phyloP scores from a whole-genome alignment of 2,797 vertebrate genomes.

The Mareca penelope region DNA sequence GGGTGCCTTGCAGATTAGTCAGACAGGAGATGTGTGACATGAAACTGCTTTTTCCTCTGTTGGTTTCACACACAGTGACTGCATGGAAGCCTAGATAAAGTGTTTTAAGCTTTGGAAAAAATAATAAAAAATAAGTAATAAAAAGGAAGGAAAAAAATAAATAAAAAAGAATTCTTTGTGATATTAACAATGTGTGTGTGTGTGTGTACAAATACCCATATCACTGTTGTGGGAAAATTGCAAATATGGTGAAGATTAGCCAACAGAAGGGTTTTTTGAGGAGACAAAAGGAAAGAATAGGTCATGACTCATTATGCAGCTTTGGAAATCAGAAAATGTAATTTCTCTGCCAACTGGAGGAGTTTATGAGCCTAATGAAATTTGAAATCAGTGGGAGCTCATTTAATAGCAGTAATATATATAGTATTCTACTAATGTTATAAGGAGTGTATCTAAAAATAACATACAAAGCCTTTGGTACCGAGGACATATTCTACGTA shows the following conservation, averaged over 20 bases:
- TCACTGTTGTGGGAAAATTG: slow-evolving; percentile 22
- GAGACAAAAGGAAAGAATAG: slow-evolving; percentile 36
- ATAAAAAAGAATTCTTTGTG: neutral
- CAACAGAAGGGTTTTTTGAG: slow-evolving; percentile 15
- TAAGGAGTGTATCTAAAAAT: slow-evolving; percentile 11
- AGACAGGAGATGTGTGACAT: slow-evolving; percentile 58
- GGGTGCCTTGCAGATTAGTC: slow-evolving; percentile 77
- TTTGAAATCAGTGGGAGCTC: slow-evolving; percentile 63
- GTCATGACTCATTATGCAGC: slow-evolving; percentile 27
- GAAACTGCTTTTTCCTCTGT: slow-evolving; percentile 66
- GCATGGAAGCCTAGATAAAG: slow-evolving; percentile 31
- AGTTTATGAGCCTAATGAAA: slow-evolving; percentile 59
- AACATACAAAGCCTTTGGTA: neutral
- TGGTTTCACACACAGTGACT: slow-evolving; percentile 23
- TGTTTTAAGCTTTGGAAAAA: neutral
- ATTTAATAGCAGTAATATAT: slow-evolving; percentile 34
- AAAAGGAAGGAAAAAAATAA: too few species aligned
- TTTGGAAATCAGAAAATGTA: slow-evolving; percentile 49
- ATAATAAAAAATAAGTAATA: too few species aligned
- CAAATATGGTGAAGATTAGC: slow-evolving; percentile 48
- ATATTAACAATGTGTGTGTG: neutral
- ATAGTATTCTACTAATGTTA: slow-evolving; percentile 29
- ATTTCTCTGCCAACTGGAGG: slow-evolving; percentile 56
- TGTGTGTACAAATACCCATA: neutral
- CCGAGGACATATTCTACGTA: neutral